phyloP scores from a whole-genome alignment of 2,797 vertebrate species.

The Varecia variegata region DNA sequence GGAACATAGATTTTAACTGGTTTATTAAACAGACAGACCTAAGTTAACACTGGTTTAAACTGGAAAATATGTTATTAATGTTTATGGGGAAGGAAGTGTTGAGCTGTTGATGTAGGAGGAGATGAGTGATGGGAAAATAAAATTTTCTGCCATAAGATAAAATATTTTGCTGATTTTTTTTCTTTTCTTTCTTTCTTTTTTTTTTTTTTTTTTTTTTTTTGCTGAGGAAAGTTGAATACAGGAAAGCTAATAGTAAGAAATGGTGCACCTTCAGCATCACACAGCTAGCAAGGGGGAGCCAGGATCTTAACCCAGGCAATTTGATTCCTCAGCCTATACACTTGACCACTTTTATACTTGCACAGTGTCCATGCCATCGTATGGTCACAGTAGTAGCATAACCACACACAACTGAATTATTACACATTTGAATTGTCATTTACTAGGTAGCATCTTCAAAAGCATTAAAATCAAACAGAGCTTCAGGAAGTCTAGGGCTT shows the following conservation, averaged over 20 bases:
- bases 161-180: background rate
- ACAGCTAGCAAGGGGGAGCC: background rate
- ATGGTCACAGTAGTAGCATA: background rate
- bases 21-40: background rate
- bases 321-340: background rate
- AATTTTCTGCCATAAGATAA: background rate
- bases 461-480: background rate
- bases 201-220: background rate
- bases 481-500: background rate
- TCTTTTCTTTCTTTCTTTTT: rapidly evolving
- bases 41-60: background rate
- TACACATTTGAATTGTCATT: background rate
- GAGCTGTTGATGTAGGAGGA: background rate
- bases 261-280: background rate
- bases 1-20: background rate
- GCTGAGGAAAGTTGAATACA: background rate
- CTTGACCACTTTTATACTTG: background rate
- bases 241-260: background rate
- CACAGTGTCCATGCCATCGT: background rate
- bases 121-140: background rate
- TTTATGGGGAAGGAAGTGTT: background rate
- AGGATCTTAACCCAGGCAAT: background rate
- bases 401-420: background rate
- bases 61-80: background rate
- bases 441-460: background rate